Base-by-base conservation (phyloP, 2,797 vertebrate genomes). In the Paedocypris micromegethes region DNA sequence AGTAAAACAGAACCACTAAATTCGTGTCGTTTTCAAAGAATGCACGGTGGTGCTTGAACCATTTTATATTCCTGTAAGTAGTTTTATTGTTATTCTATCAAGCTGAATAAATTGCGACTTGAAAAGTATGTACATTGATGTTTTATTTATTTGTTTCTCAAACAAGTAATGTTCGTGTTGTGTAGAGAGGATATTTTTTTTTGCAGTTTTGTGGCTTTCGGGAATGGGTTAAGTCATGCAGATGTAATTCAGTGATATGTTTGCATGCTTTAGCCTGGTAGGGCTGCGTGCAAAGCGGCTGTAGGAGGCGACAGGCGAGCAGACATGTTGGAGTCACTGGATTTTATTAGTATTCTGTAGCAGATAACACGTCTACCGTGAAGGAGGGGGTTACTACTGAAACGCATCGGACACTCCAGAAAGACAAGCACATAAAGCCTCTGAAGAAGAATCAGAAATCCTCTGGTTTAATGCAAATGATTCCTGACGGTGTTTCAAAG, bases 241-340 rank as follows among this genome's bases (percentile, higher is more conserved):
- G 56, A 58, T 39, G 55, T 51, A 5, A 53, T 63, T 9, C 51
- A 55, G 63, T 44, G 58, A 58, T 63, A 23, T 64, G 63, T 65
- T 65, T 58, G 48, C 66, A 56, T 38, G 70, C 54, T 39, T 72
- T 77, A 83, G 86, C 81, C 81, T 83, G 83, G 80, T 79, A 86
- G 80, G 82, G 82, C 85, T 88, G 86, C 85, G 87, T 90, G 88
- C 86, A 83, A 87, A 85, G 78, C 79, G 67, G 81, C 83, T 86
- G 83, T 71, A 76, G 79, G 82, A 90, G 88, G 87, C 81, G 86
- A 88, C 90, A 78, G 73, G 80, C 79, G 75, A 82, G 90, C 90
- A 94, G 93, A 94, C 92, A 88, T 76, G 77, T 83, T 91, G 93
- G 93, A 94, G 92, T 93, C 93, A 84, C 78, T 80, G 80, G 79